Conservation (phyloP, 2,797 vertebrate genomes). For the Anolis apletophallus region DNA sequence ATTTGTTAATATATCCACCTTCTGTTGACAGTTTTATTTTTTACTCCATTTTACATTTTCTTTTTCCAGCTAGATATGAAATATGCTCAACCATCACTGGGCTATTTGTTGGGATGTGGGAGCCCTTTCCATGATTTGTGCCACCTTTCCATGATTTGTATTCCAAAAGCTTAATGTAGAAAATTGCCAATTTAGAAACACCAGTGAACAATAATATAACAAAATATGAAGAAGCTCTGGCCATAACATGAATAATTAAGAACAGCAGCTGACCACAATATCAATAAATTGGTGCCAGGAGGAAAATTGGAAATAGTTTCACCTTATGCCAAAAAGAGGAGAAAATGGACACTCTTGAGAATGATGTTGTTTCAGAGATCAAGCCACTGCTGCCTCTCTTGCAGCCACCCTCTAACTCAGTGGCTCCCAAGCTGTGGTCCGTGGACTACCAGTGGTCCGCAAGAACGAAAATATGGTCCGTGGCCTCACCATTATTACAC, state of each 20-base stretch:
- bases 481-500: too few species aligned
- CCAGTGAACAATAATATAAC: not conserved
- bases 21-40: not conserved
- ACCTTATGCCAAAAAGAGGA: not conserved
- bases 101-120: not conserved
- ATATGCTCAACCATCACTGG: too few species aligned
- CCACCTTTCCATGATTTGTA: not conserved
- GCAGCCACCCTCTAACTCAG: not conserved
- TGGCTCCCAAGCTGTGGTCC: too few species aligned
- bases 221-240: not conserved
- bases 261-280: not conserved
- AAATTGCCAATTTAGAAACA: not conserved
- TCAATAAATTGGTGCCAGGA: not conserved
- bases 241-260: not conserved
- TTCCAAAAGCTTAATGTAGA: not conserved
- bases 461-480: too few species aligned
- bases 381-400: not conserved
- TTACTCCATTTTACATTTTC: not conserved
- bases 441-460: too few species aligned
- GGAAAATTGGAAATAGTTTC: not conserved
- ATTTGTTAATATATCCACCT: not conserved
- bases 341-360: not conserved
- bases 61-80: not conserved
- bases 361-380: not conserved
- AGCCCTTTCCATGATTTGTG: not conserved